These are phyloP conservation scores for Chaunax sp. DNA, from an alignment of 2,797 vertebrate species.

Conservation along the genomic window DNA sequence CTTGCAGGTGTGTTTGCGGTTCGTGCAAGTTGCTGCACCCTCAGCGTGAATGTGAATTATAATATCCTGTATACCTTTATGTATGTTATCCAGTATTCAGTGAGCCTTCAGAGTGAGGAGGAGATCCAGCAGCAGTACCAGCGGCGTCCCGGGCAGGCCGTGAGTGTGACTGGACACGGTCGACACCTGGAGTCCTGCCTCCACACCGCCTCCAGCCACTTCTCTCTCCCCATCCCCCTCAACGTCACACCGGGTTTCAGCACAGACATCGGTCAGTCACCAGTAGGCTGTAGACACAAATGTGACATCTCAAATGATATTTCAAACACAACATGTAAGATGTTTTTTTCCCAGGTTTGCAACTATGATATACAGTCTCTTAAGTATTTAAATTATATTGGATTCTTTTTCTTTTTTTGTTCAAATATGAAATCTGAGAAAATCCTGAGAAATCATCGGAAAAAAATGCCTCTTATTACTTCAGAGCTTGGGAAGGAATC, in stretches of 20 bases:
- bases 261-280: slow-evolving; percentile 89
- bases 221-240: slow-evolving; percentile 95
- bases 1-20: slow-evolving; percentile 86
- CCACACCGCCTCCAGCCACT: slow-evolving; percentile 94
- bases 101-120: slow-evolving; percentile 96
- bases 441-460: no score
- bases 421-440: no score
- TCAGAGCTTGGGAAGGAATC: no score
- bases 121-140: slow-evolving; percentile 92
- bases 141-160: slow-evolving; percentile 84
- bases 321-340: neutral
- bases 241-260: slow-evolving; percentile 96
- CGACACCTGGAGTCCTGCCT: slow-evolving; percentile 96
- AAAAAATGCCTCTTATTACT: no score
- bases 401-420: no score
- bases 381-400: no score
- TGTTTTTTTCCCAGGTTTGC: no score
- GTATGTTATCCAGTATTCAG: slow-evolving; percentile 87
- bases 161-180: slow-evolving; percentile 90
- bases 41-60: neutral
- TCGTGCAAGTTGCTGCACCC: no score
- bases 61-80: neutral
- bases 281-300: neutral
- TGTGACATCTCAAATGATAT: neutral
- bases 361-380: no score